Conservation (phyloP, 1,140 invertebrate genomes). For the Chymomyza costata region DNA sequence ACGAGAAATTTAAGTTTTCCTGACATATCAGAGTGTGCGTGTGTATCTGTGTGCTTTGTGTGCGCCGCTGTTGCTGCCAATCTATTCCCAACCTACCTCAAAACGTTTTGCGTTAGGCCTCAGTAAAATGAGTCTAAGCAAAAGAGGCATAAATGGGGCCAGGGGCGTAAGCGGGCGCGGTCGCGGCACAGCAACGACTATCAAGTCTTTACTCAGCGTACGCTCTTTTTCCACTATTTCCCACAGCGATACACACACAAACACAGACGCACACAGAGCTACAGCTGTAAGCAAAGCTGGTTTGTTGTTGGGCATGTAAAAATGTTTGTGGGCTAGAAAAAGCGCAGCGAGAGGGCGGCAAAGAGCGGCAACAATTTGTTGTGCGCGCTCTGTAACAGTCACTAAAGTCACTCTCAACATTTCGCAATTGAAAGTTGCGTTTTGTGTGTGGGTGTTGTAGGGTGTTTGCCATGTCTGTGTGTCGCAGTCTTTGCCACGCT, state of each 20-base stretch:
- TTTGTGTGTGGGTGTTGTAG: neutral
- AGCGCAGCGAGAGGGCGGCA: constrained; percentile 23
- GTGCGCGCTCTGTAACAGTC: constrained; percentile 10
- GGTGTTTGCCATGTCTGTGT: constrained; percentile 21
- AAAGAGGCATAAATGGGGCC: constrained; percentile 45
- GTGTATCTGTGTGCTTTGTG: constrained; percentile 38
- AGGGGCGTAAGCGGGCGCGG: neutral
- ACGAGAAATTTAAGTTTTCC: constrained; percentile 72
- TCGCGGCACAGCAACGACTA: neutral
- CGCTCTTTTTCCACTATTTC: constrained; percentile 68
- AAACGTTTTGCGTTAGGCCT: constrained; percentile 73
- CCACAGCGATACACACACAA: constrained; percentile 41
- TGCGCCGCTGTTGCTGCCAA: constrained; percentile 61
- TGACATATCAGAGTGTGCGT: constrained; percentile 12
- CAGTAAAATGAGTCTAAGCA: constrained; percentile 40
- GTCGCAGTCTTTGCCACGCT: neutral
- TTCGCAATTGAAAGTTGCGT: constrained; percentile 69
- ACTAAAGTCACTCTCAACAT: constrained; percentile 38
- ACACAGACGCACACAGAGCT: constrained; percentile 55
- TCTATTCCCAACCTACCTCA: constrained; percentile 75
- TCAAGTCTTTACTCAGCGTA: constrained; percentile 4
- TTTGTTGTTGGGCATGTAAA: constrained; percentile 62
- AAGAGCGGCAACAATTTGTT: constrained; percentile 6
- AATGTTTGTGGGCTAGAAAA: neutral
- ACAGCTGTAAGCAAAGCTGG: constrained; percentile 54